Evolutionary conservation across 2,888 invertebrate species (phyloP), one percentile per base, ranked within the genome.

Genomic region (Nudaria mundana): DNA sequence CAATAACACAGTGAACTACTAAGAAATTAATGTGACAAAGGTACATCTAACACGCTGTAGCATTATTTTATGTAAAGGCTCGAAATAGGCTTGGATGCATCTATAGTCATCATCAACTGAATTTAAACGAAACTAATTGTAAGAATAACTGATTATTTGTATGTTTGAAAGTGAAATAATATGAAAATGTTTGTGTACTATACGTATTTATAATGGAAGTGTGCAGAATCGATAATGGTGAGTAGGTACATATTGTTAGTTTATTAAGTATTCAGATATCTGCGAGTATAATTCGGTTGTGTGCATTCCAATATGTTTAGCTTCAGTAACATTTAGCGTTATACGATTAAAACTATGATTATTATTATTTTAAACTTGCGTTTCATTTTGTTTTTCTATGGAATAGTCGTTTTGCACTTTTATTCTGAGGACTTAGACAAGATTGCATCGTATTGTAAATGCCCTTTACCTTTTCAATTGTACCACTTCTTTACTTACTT

Each of bases 61-160:
- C 40, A 25, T 40, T 39, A 43, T 22, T 44, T 41, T 37, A 18
- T n/a, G 47, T 54, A 47, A 43, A 52, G 35, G 42, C 45, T 57
- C 39, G 52, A 56, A 56, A 56, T 66, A 63, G 63, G 56, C 48
- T 57, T 53, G 47, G 52, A 56, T 59, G 56, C 45, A 54, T 67
- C 66, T 67, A n/a, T n/a, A 67, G 66, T 67, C 68, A 63, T 50
- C 51, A 42, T 34, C 46, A 48, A 50, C 51, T 54, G 44, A 53
- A 48, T 52, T 53, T 47, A 49, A 46, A 13, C n/a, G 30, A 43
- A 41, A 36, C 36, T 24, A 25, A 49, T 11, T 33, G 25, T 38
- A 50, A 44, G 40, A 8, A 15, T 46, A 25, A 12, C 7, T 11
- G 35, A 50, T 49, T 40, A 30, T 30, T 28, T 42, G 42, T 31